These are phyloP conservation scores for Corythaixoides concolor DNA, from an alignment of 2,113 vertebrate species.

Conservation along the genomic window DNA sequence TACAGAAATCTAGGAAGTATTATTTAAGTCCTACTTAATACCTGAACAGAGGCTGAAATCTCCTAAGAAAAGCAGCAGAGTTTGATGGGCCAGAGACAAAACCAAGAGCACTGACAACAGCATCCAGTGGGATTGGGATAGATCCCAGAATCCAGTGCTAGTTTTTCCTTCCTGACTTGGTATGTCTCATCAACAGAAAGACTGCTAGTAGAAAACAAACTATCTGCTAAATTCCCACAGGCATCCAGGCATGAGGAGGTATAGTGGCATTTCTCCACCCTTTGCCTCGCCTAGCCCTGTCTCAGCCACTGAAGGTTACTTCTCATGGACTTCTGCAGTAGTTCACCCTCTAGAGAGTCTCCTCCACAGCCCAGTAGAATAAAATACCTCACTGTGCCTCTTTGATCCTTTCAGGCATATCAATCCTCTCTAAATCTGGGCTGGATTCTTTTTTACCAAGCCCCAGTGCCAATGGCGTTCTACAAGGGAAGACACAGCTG, in stretches of 20 bases:
- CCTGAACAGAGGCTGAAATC: neutral
- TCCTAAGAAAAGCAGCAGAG: neutral
- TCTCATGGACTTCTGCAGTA: neutral
- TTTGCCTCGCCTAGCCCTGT: neutral
- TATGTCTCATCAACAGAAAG: neutral
- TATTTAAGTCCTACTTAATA: neutral
- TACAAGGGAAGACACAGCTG: neutral
- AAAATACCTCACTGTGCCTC: neutral
- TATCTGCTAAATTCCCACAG: neutral
- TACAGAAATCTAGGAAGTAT: neutral
- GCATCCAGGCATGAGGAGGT: neutral
- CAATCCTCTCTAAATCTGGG: neutral
- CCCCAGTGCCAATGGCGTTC: neutral
- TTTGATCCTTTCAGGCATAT: neutral
- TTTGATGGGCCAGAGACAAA: neutral
- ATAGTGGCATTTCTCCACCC: neutral
- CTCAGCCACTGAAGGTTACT: neutral
- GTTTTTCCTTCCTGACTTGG: neutral
- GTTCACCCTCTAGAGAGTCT: neutral
- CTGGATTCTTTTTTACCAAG: neutral
- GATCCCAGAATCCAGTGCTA: neutral
- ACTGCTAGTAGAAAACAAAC: neutral
- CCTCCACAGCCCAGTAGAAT: neutral
- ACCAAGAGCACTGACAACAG: accelerated
- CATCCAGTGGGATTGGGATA: neutral